Evolutionary conservation across 2,888 invertebrate genomes (phyloP).

Genomic region (Argyresthia albistria): DNA sequence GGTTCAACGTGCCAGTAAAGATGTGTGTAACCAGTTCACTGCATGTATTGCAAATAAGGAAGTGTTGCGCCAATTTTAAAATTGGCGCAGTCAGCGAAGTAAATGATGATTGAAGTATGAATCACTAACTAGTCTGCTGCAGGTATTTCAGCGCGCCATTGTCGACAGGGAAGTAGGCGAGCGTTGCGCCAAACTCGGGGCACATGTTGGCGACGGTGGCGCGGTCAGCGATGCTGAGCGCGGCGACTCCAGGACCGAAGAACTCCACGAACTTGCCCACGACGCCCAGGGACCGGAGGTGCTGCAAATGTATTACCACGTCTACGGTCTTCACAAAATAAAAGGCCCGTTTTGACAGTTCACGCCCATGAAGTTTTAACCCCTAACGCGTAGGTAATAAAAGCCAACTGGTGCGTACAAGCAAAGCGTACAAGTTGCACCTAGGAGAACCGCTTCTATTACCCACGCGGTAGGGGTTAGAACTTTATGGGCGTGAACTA

Average conservation of each 20-base stretch:
- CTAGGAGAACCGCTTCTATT: too few species aligned
- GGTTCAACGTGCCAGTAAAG: too few species aligned
- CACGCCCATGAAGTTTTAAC: too few species aligned
- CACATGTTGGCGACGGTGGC: constrained; percentile 99
- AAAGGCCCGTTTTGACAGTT: too few species aligned
- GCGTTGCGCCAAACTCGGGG: constrained; percentile 95
- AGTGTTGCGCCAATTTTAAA: background rate
- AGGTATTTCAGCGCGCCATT: constrained; percentile 85
- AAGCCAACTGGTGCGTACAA: too few species aligned
- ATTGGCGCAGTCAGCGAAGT: background rate
- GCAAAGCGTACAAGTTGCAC: too few species aligned
- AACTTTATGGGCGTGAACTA: too few species aligned
- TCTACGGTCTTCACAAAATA: too few species aligned
- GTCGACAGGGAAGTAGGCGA: constrained; percentile 96
- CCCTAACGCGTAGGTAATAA: too few species aligned
- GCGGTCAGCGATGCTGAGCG: constrained; percentile 94
- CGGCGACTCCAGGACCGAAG: constrained; percentile 93
- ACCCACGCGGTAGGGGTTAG: too few species aligned
- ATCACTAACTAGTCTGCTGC: constrained; percentile 80
- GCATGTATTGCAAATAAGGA: background rate
- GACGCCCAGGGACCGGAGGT: constrained; percentile 93
- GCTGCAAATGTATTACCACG: constrained; percentile 54
- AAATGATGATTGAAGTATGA: background rate
- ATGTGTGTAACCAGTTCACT: background rate
- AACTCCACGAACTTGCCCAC: constrained; percentile 99